Evolutionary conservation across 2,797 vertebrate genomes (phyloP), one percentile per base, ranked within the genome.

Genomic region (Vireo griseus): DNA sequence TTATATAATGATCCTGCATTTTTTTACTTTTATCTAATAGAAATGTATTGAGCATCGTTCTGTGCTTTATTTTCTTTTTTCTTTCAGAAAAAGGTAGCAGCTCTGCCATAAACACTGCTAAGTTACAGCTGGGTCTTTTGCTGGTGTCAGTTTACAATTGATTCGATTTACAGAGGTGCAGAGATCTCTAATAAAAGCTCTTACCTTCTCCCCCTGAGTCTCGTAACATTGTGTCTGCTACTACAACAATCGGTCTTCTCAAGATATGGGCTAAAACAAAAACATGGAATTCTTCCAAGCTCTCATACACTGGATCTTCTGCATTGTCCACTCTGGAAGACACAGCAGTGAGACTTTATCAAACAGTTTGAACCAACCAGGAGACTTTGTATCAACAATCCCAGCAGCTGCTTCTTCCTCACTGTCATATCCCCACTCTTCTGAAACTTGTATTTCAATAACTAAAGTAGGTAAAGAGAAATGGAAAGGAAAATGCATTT

Each of bases 241-340:
- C 99, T 29, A 99, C 99, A 40, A 99, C 99, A 13, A 99, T 99
- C 0, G 99, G 99, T 94, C 99, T 97, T 79, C 98, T 97, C 55
- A 98, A 95, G 67, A 98, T 98, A 37, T 98, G 98, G 26, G 98
- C 98, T 25, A 98, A 93, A 35, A 98, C 98, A 55, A 98, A 98
- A 35, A 98, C 98, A 4, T 98, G 98, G 96, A 98, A 98, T 74
- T 98, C 98, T 29, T 98, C 98, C 40, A 98, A 94, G 86, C 98
- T 98, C 93, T 98, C 98, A 12, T 98, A 98, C 33, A 98, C 98
- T 0, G 99, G 99, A 94, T 99, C 99, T 96, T 99, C 99, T 7
- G 99, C 98, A 96, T 99, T 99, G 96, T 99, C 99, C 91, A 99
- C 98, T 57, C 99, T 99, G 96, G 47, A 95, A 94, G 84, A 97